These are phyloP conservation scores for Neomorphus geoffroyi DNA, from an alignment of 2,797 vertebrate species.

Conservation along the genomic window DNA sequence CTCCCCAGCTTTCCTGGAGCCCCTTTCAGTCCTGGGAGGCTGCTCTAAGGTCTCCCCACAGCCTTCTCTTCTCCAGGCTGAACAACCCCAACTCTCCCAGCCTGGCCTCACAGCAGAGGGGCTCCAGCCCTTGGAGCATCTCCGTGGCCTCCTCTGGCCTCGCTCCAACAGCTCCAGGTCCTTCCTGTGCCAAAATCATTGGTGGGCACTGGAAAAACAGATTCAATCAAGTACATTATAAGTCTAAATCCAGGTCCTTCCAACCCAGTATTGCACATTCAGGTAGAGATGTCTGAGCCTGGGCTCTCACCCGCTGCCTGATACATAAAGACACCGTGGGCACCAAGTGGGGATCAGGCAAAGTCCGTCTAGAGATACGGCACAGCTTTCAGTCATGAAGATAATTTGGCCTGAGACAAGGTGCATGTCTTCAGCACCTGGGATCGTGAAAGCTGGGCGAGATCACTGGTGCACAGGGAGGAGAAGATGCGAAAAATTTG, in stretches of 20 bases:
- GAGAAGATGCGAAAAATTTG: not conserved
- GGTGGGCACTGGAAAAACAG: fast-evolving
- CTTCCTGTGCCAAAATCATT: too few species aligned
- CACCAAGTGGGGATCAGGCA: not conserved
- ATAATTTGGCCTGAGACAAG: not conserved
- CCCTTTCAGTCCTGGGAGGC: too few species aligned
- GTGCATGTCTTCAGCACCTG: not conserved
- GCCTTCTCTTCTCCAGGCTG: too few species aligned
- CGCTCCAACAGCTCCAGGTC: too few species aligned
- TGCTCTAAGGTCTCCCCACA: too few species aligned
- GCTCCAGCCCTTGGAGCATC: too few species aligned
- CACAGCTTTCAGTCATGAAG: not conserved
- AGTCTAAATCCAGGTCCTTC: not conserved
- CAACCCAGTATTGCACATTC: not conserved
- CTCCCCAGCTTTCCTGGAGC: too few species aligned
- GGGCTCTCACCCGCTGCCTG: not conserved
- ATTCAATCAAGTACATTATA: too few species aligned
- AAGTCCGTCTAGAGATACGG: not conserved
- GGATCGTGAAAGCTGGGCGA: not conserved
- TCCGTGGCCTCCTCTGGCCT: too few species aligned
- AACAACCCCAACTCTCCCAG: too few species aligned
- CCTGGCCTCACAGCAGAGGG: too few species aligned
- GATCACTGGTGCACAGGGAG: not conserved
- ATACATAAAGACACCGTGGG: not conserved
- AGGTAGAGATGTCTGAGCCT: not conserved